Conservation (phyloP, 2,888 invertebrate species). For the Drosophila suboccidentalis region DNA sequence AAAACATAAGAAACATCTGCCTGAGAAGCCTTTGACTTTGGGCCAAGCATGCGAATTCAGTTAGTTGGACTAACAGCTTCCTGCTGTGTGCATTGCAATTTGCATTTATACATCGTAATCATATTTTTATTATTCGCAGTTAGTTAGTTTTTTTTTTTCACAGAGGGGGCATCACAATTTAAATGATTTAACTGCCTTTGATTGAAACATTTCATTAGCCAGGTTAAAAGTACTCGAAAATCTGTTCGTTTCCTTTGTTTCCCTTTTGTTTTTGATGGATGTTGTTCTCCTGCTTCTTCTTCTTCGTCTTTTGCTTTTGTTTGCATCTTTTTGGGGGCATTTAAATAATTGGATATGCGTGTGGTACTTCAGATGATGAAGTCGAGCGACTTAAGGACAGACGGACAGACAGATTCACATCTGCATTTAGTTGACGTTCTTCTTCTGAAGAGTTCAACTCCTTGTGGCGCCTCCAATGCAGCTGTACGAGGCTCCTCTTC, state of each 20-base stretch:
- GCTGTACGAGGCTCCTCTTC: background rate
- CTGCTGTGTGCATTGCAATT: slow-evolving; percentile 53
- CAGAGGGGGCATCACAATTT: slow-evolving; percentile 57
- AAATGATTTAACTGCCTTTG: slow-evolving; percentile 77
- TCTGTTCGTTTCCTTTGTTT: slow-evolving; percentile 4
- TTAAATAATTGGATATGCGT: slow-evolving; percentile 84
- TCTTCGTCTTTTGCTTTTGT: slow-evolving; percentile 1
- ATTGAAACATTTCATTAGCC: slow-evolving; percentile 81
- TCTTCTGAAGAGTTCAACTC: slow-evolving; percentile 1
- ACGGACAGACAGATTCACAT: slow-evolving; percentile 30
- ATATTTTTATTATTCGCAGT: slow-evolving; percentile 82
- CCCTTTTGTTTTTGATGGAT: background rate
- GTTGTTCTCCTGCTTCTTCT: background rate
- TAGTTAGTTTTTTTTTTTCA: slow-evolving; percentile 62
- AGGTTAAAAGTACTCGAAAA: slow-evolving; percentile 33
- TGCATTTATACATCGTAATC: slow-evolving; percentile 82
- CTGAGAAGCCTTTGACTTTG: slow-evolving; percentile 40
- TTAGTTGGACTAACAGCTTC: slow-evolving; percentile 45
- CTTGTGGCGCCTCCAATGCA: slow-evolving; percentile 20
- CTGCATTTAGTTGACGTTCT: slow-evolving; percentile 62
- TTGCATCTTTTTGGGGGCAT: slow-evolving; percentile 55
- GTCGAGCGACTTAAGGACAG: slow-evolving; percentile 20
- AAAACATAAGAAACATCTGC: slow-evolving; percentile 66
- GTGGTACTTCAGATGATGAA: slow-evolving; percentile 63
- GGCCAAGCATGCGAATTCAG: background rate